Evolutionary conservation across 2,797 vertebrate species (phyloP).

Genomic region (Danio tinwini): DNA sequence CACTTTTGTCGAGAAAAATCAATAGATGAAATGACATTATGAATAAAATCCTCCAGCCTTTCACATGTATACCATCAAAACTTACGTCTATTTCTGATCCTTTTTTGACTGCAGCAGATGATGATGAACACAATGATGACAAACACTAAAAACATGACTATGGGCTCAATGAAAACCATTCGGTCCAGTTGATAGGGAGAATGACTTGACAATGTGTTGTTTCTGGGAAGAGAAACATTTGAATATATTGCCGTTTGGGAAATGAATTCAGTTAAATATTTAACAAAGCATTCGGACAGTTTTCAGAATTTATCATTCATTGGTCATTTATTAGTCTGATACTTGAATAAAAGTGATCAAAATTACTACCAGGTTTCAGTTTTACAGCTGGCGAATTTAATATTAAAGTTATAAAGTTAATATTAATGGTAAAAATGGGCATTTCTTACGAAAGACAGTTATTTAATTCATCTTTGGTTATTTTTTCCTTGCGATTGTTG

Average conservation of each 20-base stretch:
- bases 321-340: neutral
- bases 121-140: conserved; percentile 77
- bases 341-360: neutral
- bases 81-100: conserved; percentile 86
- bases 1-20: neutral
- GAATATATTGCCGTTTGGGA: neutral
- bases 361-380: neutral
- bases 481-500: fast-evolving
- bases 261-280: neutral
- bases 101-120: conserved; percentile 90
- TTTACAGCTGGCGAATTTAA: neutral
- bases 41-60: neutral
- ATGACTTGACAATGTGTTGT: neutral
- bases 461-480: conserved; percentile 57
- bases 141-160: conserved; percentile 62
- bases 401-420: too few relatives aligned
- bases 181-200: neutral
- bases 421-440: neutral
- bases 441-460: conserved; percentile 16
- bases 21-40: neutral
- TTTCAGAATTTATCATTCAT: neutral
- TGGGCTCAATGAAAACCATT: conserved; percentile 60
- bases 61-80: conserved; percentile 25
- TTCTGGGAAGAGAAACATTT: neutral
- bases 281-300: neutral